Evolutionary conservation across 1,140 invertebrate genomes (phyloP).

Genomic region (Uloborus diversus): DNA sequence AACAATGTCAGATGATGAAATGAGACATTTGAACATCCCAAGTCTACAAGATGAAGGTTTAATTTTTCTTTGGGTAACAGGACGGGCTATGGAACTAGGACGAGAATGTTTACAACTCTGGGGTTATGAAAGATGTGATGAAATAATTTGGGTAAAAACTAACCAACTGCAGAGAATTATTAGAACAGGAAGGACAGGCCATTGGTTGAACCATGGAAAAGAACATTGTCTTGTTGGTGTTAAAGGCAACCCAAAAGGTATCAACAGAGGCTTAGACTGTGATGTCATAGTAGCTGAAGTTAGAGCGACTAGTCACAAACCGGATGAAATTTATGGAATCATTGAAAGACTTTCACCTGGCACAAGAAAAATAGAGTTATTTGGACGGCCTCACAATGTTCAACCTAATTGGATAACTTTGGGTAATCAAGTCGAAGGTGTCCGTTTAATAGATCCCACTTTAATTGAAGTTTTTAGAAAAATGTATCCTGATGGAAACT

Average conservation of each 20-base stretch:
- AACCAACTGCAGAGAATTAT: constrained; percentile 98
- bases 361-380: constrained; percentile 96
- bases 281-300: constrained; percentile 99
- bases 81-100: constrained; percentile 96
- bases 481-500: constrained; percentile 92
- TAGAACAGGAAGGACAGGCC: constrained; percentile 92
- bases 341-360: constrained; percentile 75
- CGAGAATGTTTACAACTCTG: constrained; percentile 90
- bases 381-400: constrained; percentile 96
- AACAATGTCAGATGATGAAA: constrained; percentile 99
- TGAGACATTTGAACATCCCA: constrained; percentile 91
- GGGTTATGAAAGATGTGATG: constrained; percentile 96
- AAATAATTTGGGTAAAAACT: constrained; percentile 99
- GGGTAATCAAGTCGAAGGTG: constrained; percentile 95
- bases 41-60: constrained; percentile 94
- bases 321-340: constrained; percentile 95
- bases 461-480: constrained; percentile 89
- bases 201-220: constrained; percentile 99
- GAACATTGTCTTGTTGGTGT: constrained; percentile 97
- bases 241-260: constrained; percentile 90
- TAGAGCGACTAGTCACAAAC: constrained; percentile 95
- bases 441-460: constrained; percentile 90
- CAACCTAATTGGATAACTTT: constrained; percentile 98
- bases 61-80: constrained; percentile 98
- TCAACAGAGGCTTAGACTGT: constrained; percentile 92